Evolutionary conservation across 2,888 invertebrate species (phyloP), one percentile per base, ranked within the genome.

Genomic region (Aporophyla nigra): DNA sequence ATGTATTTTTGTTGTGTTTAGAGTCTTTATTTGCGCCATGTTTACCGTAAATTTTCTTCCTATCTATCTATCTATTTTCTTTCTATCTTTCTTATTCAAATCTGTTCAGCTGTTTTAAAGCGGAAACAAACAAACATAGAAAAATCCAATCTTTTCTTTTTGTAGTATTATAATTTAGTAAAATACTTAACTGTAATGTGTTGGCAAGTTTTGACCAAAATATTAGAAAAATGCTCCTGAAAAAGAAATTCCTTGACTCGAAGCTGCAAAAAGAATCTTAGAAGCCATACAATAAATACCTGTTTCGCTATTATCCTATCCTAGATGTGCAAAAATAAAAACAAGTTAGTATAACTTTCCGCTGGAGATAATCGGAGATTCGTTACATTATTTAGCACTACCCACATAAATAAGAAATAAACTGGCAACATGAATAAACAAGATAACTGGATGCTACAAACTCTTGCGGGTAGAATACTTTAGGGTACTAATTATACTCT

Each of bases 401-500:
- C 80, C 72, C 68, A 65, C 71, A 79, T 80, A 79, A 84, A 84
- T 68, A 79, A 71, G 58, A 6, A 68, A 80, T 79, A 80, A 72
- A 81, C 84, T 61, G 73, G 68, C 63, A 16, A 65, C 80, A 79
- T 84, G 84, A 80, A 81, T 79, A 79, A 72, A 58, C 80, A 72
- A 84, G 68, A 80, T 72, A 81, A 56, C 67, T 59, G 51, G 62
- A 65, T 78, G 51, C 69, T 66, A 56, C 72, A 58, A 67, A 78
- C 58, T 78, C 61, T 59, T 84, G 84, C 1, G 84, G 80, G 49
- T 5, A 54, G 80, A 81, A 79, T 69, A 81, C 63, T 72, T 84
- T 54, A 40, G 58, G n/a, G 21, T 71, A 43, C 59, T 59, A 79
- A 84, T 80, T 80, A 71, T 66, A 56, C 62, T 58, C 21, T 51